Conservation (phyloP, 2,113 vertebrate genomes). For the Dissostichus mawsoni region DNA sequence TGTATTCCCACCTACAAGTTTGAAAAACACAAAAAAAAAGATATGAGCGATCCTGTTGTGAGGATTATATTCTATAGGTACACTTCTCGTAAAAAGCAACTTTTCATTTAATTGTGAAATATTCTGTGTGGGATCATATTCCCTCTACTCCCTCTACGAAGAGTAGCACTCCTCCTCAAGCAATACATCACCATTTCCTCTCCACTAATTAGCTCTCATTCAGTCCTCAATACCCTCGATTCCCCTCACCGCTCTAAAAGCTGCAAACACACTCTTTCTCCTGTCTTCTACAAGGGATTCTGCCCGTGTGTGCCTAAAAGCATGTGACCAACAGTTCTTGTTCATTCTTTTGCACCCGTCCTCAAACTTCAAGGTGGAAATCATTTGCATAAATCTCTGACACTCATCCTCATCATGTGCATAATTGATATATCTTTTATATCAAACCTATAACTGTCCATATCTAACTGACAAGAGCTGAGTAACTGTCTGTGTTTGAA, state of each 20-base stretch:
- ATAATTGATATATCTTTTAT: constrained; percentile 20
- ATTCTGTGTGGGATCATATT: constrained; percentile 9
- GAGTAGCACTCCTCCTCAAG: constrained; percentile 25
- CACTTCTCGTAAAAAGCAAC: neutral
- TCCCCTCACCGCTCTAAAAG: constrained; percentile 29
- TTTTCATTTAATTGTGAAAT: neutral
- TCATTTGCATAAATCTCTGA: constrained; percentile 4
- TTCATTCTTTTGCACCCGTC: neutral
- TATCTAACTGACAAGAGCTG: neutral
- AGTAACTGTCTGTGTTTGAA: neutral
- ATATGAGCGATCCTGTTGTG: neutral
- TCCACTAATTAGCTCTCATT: constrained; percentile 54
- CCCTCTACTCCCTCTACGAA: neutral
- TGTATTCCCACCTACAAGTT: neutral
- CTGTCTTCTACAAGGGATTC: neutral
- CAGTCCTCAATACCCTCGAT: constrained; percentile 49
- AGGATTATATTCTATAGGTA: neutral
- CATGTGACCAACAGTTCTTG: neutral
- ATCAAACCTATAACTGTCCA: neutral
- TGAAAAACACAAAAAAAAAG: too few species aligned
- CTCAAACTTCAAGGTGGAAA: neutral
- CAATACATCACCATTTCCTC: constrained; percentile 46
- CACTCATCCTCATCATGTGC: neutral
- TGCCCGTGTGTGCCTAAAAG: constrained; percentile 2
- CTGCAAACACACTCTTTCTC: constrained; percentile 6